Percentiles rank a stretch among this genome's conserved stretches.
Conservation (phyloP, 2,113 vertebrate species). For the Halichoeres trimaculatus region DNA sequence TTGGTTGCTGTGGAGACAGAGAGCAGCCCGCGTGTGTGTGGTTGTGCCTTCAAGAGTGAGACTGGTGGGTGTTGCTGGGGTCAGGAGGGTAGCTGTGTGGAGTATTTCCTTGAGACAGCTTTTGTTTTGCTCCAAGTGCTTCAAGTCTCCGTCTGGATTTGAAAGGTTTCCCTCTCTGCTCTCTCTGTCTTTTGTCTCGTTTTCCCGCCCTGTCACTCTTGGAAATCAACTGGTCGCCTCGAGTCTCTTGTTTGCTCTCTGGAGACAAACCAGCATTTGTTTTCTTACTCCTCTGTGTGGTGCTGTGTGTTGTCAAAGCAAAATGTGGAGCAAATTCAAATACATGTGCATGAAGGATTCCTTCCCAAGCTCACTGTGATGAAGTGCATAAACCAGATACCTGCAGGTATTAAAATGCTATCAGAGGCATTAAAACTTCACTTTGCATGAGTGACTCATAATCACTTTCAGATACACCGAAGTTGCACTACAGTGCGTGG, state of each 20-base stretch:
- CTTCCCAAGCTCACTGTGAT: too few relatives aligned
- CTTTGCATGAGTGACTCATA: background rate
- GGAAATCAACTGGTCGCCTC: constrained; percentile 37
- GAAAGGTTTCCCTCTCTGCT: constrained; percentile 27
- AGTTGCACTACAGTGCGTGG: background rate
- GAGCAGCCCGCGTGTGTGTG: constrained; percentile 10
- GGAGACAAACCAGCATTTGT: constrained; percentile 29
- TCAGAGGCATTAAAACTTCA: background rate
- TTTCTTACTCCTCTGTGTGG: constrained; percentile 2
- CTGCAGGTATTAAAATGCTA: too few relatives aligned
- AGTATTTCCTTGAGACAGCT: constrained; percentile 54
- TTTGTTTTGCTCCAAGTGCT: constrained; percentile 60
- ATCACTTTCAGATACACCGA: background rate
- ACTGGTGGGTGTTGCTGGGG: constrained; percentile 54
- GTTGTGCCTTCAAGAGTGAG: constrained; percentile 28
- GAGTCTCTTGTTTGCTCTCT: constrained; percentile 5
- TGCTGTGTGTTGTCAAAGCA: constrained; percentile 13
- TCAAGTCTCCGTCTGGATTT: constrained; percentile 41
- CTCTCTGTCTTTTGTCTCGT: constrained; percentile 38
- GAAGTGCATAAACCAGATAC: too few relatives aligned
- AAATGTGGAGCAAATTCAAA: constrained; percentile 1
- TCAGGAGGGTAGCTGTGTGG: constrained; percentile 53
- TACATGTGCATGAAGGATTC: background rate
- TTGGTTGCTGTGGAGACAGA: constrained; percentile 71
- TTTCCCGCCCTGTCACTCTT: constrained; percentile 59